Evolutionary conservation across 2,113 vertebrate genomes (phyloP), one percentile per base, ranked within the genome.

Genomic region (Laticauda laticaudata): DNA sequence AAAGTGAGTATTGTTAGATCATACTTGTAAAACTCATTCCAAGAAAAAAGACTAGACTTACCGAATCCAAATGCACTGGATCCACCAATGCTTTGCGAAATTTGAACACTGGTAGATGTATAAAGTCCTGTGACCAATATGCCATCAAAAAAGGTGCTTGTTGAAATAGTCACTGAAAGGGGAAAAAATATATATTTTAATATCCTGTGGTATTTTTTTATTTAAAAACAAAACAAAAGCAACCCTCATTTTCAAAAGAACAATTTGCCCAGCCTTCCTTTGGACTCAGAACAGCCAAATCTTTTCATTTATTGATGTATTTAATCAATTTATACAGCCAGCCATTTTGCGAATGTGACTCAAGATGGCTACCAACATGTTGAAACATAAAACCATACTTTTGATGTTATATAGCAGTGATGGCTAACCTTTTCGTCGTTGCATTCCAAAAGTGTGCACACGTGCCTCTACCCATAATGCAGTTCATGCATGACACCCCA

Each of bases 101-200:
- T 97, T 95, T 99, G 99, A 93, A 98, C 98, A 34, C 98, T 98
- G 34, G 99, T 99, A 88, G 99, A 99, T 14, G 99, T 99, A 96
- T 99, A 99, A 24, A 99, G 98, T 86, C 99, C 99, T 4, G 99
- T 99, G 93, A 99, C 98, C 96, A 99, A 96, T 75, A 99, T 97
- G 90, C 99, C 99, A 86, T 99, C 99, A 94, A 99, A 99, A 95
- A 98, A 98, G 64, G 99, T 99, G 94, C 99, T 99, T 91, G 99
- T 99, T 0, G 99, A 99, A 97, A 99, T 98, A 90, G 98, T 99
- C 96, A 99, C 99, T 99, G 97, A 96, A 98, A 97, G 12, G 56
- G 93, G 93, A 94, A 43, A 89, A 92, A 45, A 45, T 43, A 69
- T n/a, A 69, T 4, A 0, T 81, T 81, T 81, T 81, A 81, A 81